A percentile compares a stretch with the other conserved stretches of the same genome.
Evolutionary conservation across 1,140 invertebrate genomes (phyloP).

Genomic region (Heliconius nattereri): DNA sequence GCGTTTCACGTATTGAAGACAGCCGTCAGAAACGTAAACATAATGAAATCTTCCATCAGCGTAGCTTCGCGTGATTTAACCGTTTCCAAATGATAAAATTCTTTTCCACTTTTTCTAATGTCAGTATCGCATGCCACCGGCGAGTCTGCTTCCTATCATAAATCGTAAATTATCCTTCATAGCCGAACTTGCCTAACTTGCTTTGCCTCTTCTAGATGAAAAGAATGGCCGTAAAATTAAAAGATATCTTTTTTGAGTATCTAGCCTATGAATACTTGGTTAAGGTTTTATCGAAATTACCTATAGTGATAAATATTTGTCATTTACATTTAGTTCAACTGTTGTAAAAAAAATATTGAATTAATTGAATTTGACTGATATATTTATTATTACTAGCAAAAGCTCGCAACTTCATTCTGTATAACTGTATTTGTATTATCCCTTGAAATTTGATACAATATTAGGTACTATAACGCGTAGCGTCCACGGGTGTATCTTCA

Average conservation of each 20-base stretch:
- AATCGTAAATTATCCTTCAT: slow-evolving; percentile 18
- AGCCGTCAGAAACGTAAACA: not conserved
- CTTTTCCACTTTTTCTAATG: slow-evolving; percentile 23
- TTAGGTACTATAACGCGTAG: too few species aligned
- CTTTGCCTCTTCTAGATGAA: not conserved
- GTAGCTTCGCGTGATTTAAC: slow-evolving; percentile 24
- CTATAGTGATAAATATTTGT: too few species aligned
- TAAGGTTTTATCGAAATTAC: too few species aligned
- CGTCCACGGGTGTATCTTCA: too few species aligned
- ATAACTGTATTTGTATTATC: too few species aligned
- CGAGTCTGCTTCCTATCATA: slow-evolving; percentile 8
- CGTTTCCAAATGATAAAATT: slow-evolving; percentile 17
- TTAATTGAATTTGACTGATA: too few species aligned
- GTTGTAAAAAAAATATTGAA: too few species aligned
- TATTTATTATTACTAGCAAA: too few species aligned
- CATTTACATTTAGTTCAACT: too few species aligned
- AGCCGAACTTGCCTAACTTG: slow-evolving; percentile 6
- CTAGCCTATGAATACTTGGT: too few species aligned
- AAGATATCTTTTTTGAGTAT: not conserved
- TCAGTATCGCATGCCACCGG: slow-evolving; percentile 24
- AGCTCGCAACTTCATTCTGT: too few species aligned
- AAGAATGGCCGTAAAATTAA: not conserved
- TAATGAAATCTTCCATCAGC: slow-evolving; percentile 25
- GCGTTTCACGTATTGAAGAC: not conserved
- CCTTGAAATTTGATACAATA: too few species aligned